Evolutionary conservation across 2,888 invertebrate species (phyloP).

Genomic region (Drosophila barbarae): DNA sequence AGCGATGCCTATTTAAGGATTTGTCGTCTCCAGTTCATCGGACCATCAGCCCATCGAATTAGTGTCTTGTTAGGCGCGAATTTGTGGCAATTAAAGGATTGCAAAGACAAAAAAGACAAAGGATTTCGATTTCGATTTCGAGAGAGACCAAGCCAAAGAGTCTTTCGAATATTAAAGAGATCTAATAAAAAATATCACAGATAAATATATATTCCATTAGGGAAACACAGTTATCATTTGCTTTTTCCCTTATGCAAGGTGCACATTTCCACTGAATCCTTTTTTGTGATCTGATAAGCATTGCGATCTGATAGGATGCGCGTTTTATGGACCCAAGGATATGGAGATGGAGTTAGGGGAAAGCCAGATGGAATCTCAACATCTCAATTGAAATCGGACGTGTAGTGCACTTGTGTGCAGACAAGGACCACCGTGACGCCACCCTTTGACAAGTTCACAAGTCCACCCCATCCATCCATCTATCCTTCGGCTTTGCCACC

Average conservation of each 20-base stretch:
- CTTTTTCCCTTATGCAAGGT: not conserved
- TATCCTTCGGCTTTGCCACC: constrained; percentile 1
- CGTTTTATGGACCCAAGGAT: not conserved
- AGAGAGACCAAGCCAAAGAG: not conserved
- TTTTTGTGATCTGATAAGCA: constrained; percentile 1
- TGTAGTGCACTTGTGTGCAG: constrained; percentile 55
- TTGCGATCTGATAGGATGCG: not conserved
- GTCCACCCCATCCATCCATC: constrained; percentile 12
- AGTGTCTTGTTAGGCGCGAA: constrained; percentile 3
- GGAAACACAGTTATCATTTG: too few species aligned
- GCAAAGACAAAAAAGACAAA: not conserved
- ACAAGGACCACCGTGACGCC: constrained; percentile 54
- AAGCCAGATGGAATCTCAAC: constrained; percentile 40
- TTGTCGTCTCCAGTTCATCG: constrained; percentile 28
- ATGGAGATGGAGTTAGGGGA: constrained; percentile 23
- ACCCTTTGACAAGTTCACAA: constrained; percentile 14
- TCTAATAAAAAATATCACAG: not conserved
- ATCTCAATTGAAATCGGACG: constrained; percentile 48
- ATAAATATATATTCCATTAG: not conserved
- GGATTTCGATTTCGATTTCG: not conserved
- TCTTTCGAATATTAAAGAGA: not conserved
- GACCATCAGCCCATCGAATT: not conserved
- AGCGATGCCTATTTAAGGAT: constrained; percentile 40
- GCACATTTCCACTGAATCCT: not conserved
- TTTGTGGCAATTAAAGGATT: constrained; percentile 8